phyloP scores from a whole-genome alignment of 2,113 vertebrate species.

The Sorex araneus region DNA sequence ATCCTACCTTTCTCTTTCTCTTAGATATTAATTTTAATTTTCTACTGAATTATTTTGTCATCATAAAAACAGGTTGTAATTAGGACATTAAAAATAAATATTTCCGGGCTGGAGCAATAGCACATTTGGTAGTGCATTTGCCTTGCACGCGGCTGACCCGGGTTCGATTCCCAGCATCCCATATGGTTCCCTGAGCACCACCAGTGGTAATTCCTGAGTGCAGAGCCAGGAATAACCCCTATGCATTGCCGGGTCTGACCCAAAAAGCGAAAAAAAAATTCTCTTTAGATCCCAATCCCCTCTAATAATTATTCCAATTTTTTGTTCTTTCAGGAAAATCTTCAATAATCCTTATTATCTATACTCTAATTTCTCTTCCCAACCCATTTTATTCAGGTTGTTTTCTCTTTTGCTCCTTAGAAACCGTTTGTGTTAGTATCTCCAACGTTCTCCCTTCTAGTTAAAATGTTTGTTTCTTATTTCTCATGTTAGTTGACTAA shows the following conservation, averaged over 20 bases:
- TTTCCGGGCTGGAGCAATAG: no score
- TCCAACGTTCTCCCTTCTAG: background rate
- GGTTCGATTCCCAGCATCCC: no score
- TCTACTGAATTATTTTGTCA: background rate
- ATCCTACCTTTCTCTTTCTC: background rate
- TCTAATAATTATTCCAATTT: background rate
- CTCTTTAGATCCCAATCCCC: background rate
- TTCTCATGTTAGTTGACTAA: background rate
- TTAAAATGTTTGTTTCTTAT: background rate
- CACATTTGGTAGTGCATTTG: no score
- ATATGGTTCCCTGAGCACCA: no score
- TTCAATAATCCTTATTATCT: background rate
- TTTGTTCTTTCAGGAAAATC: background rate
- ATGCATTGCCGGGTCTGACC: no score
- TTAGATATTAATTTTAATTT: background rate
- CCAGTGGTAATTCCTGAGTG: no score
- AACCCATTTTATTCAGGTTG: background rate
- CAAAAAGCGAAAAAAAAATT: no score
- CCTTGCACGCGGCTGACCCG: no score
- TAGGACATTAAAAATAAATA: background rate
- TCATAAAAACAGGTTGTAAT: background rate
- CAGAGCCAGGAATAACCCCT: no score
- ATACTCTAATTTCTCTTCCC: background rate
- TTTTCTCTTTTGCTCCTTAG: background rate
- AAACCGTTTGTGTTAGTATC: background rate